Percentiles rank a stretch among this genome's conserved stretches.
Evolutionary conservation across 2,113 vertebrate species (phyloP).

Genomic region (Ictalurus furcatus): DNA sequence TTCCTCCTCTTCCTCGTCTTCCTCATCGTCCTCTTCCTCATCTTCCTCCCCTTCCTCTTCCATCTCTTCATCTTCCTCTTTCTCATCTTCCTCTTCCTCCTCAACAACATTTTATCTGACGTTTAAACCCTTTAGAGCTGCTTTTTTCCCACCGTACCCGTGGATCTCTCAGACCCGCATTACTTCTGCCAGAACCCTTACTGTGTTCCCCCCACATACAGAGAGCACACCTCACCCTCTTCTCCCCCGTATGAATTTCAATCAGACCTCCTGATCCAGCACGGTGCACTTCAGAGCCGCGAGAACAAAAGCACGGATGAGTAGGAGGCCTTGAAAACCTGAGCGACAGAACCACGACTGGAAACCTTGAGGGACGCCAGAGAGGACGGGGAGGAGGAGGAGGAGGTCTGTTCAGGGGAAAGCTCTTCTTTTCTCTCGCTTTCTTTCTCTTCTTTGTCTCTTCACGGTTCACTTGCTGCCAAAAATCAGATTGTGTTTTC

Average conservation of each 20-base stretch:
- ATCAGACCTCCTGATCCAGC: constrained; percentile 29
- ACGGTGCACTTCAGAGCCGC: constrained; percentile 26
- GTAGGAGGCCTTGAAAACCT: constrained; percentile 22
- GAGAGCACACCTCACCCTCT: not conserved
- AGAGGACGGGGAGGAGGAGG: constrained; percentile 22
- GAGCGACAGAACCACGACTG: constrained; percentile 9
- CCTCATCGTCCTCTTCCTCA: too few species aligned
- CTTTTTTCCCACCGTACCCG: not conserved
- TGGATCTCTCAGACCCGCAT: not conserved
- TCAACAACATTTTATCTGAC: not conserved
- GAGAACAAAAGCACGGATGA: constrained; percentile 26
- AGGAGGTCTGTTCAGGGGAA: constrained; percentile 14
- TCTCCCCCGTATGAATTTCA: constrained; percentile 45
- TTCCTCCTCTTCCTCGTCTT: too few species aligned
- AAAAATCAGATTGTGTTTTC: not conserved
- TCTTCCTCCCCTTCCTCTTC: too few species aligned
- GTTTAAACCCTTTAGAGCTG: not conserved
- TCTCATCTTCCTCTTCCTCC: not conserved
- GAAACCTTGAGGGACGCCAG: not conserved
- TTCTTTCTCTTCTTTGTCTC: not conserved
- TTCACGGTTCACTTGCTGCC: not conserved
- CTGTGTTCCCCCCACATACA: not conserved
- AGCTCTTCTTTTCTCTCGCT: not conserved
- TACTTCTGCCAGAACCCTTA: not conserved
- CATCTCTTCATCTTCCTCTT: too few species aligned